phyloP scores from a whole-genome alignment of 2,113 vertebrate species.

The Diphyllodes magnificus region DNA sequence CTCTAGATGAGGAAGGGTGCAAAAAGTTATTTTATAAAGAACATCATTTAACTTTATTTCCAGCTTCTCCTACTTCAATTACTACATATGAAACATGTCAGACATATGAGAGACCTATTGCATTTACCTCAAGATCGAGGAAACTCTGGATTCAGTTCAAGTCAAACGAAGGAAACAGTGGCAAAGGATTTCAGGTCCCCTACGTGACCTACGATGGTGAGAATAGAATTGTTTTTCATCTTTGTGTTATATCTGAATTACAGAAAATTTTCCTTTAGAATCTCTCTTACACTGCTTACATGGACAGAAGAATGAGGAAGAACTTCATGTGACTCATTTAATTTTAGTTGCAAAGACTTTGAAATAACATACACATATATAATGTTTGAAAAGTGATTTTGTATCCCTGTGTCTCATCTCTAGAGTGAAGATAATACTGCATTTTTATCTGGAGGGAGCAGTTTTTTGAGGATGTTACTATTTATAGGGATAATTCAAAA shows the following conservation, averaged over 20 bases:
- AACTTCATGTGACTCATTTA: not conserved
- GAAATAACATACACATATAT: not conserved
- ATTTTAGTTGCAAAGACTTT: not conserved
- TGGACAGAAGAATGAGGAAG: not conserved
- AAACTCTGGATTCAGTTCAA: constrained; percentile 95
- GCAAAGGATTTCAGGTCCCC: constrained; percentile 91
- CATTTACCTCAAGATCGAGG: constrained; percentile 89
- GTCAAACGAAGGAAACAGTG: constrained; percentile 90
- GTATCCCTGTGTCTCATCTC: not conserved
- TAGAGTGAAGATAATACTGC: not conserved
- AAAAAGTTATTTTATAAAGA: not conserved
- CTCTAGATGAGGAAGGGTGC: not conserved
- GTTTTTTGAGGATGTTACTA: not conserved
- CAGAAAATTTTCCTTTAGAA: not conserved
- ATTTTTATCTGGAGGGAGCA: not conserved
- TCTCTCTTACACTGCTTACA: not conserved
- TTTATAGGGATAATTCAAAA: not conserved
- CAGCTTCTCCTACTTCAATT: constrained; percentile 87
- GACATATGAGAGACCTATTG: constrained; percentile 90
- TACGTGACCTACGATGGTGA: constrained; percentile 92
- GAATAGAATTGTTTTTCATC: not conserved
- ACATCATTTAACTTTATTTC: not conserved
- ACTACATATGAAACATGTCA: constrained; percentile 95
- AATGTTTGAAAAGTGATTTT: not conserved
- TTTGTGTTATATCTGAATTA: not conserved